phyloP scores from a whole-genome alignment of 1,140 invertebrate genomes.

The Lamellibrachia luymesi region DNA sequence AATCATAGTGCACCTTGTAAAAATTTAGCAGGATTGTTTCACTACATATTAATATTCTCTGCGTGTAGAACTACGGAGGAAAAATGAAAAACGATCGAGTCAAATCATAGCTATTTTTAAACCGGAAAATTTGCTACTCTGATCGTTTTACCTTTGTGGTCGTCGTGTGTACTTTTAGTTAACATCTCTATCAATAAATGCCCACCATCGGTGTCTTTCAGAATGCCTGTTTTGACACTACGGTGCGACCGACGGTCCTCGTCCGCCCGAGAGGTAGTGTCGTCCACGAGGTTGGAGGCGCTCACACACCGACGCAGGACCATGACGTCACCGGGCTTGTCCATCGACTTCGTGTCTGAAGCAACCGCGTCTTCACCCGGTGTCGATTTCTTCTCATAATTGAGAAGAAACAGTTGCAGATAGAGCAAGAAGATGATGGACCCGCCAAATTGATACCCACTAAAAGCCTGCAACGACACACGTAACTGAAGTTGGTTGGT shows the following conservation, averaged over 20 bases:
- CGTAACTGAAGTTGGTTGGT: no score
- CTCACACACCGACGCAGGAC: background rate
- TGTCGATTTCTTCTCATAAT: background rate
- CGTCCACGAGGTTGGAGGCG: background rate
- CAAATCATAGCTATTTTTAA: no score
- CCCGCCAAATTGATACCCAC: background rate
- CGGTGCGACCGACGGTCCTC: background rate
- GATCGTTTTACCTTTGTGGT: no score
- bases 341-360: background rate
- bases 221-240: background rate
- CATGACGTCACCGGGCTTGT: background rate
- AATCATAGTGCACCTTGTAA: no score
- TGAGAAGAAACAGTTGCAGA: background rate
- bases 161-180: no score
- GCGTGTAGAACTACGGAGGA: no score
- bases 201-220: background rate
- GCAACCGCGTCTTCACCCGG: background rate
- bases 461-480: background rate
- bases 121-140: no score
- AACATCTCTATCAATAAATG: background rate
- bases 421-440: conserved; percentile 9
- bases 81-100: no score
- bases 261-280: background rate
- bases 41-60: no score
- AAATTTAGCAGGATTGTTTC: no score